Evolutionary conservation across 2,113 vertebrate species (phyloP).

Genomic region (Nesoenas mayeri): DNA sequence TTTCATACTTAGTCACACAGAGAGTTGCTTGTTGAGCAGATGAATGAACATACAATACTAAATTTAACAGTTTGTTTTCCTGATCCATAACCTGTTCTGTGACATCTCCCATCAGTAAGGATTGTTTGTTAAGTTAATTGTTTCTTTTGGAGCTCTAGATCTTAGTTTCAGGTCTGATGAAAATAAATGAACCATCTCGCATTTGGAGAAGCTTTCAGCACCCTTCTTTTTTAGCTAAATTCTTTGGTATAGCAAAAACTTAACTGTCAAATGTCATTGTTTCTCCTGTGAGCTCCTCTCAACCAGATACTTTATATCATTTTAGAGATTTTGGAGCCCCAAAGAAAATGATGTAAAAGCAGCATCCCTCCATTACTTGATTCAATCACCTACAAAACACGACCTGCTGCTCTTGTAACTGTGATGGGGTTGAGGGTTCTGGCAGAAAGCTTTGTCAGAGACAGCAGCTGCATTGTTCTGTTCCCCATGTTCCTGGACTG

Average conservation of each 20-base stretch:
- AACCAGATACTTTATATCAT: background rate
- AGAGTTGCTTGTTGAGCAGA: background rate
- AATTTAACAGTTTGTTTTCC: background rate
- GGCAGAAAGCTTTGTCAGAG: background rate
- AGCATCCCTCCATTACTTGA: no score
- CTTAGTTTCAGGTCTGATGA: background rate
- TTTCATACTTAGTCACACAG: background rate
- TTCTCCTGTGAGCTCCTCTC: background rate
- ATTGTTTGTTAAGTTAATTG: background rate
- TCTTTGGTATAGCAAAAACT: background rate
- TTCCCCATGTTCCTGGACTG: rapidly evolving
- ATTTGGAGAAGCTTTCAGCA: background rate
- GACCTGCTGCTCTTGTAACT: background rate
- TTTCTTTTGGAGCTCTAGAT: background rate
- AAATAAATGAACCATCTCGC: background rate
- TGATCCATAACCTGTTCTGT: background rate
- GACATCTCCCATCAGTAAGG: background rate
- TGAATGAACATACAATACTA: background rate
- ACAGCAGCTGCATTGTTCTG: background rate
- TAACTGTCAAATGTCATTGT: background rate
- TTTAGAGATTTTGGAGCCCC: background rate
- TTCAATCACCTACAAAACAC: background rate
- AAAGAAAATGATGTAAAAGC: background rate
- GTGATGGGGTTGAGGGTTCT: no score
- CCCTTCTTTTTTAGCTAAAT: background rate